Base-by-base conservation (phyloP, 2,113 vertebrate species). In the Sinocyclocheilus anshuiensis region DNA sequence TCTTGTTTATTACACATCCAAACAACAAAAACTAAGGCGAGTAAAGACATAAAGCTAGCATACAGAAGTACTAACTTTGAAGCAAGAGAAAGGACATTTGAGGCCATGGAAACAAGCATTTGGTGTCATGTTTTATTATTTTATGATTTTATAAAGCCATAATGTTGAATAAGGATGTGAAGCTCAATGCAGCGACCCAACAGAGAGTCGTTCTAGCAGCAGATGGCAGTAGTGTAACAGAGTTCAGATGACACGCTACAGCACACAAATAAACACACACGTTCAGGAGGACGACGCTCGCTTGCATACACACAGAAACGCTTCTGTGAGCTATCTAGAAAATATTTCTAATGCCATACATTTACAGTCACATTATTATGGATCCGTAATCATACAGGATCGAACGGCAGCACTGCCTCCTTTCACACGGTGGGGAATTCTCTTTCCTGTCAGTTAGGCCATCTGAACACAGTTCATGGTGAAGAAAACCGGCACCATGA, bases 201-300 rank as follows among this genome's bases (percentile, higher is more conserved):
- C 29, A 61, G 18, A n/a, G 33, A 80, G 53, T 61, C 6, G n/a
- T 15, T 55, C 5, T 8, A 42, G 84, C 90, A 91, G 89, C 84
- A 91, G 90, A 89, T 90, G 89, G 90, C 79, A 86, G 87, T 87
- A 90, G 86, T 9, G 89, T 71, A 65, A 85, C 82, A 89, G 77
- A 33, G 36, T 87, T 89, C 33, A 65, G 22, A 65, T 12, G 15
- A 69, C 42, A 81, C 1, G 22, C 3, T n/a, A n/a, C 6, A 77
- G n/a, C 42, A n/a, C 55, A 22, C 36, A 61, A 13, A 79, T 24
- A 29, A 18, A 81, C 29, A 6, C 84, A 80, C 18, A 63, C 36
- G 16, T 42, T 65, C 33, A 72, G 9, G 39, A 81, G 20, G 10
- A 53, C 4, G 48, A 57, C 26, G 15, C 48, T 74, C 65, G 87